Conservation (phyloP, 2,113 vertebrate genomes). For the Spizaetus ornatus region DNA sequence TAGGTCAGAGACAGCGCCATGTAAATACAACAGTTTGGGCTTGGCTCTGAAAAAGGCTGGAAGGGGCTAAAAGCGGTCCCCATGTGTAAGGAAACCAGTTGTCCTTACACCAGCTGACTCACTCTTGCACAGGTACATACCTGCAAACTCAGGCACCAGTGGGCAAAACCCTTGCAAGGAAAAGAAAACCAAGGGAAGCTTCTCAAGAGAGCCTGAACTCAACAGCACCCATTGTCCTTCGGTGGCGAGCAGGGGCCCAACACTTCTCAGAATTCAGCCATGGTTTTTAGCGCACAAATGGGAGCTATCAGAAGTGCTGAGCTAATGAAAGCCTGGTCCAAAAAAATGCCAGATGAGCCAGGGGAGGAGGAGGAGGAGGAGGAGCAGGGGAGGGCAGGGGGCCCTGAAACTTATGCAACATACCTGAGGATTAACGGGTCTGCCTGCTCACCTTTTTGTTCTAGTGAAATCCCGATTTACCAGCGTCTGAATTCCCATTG, state of each 20-base stretch:
- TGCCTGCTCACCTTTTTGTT: background rate
- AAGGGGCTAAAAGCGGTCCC: background rate
- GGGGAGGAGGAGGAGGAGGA: background rate
- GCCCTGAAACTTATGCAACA: background rate
- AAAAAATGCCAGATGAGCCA: background rate
- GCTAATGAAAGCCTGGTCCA: background rate
- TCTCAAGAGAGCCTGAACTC: background rate
- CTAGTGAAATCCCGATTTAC: background rate
- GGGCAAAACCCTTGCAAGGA: background rate
- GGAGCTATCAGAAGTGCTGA: background rate
- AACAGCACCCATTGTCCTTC: background rate
- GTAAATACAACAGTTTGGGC: background rate
- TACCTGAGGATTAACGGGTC: background rate
- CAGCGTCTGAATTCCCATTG: background rate
- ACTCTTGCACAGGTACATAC: too few relatives aligned
- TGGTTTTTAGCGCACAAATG: background rate
- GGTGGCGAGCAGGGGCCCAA: background rate
- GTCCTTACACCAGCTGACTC: background rate
- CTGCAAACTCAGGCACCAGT: background rate
- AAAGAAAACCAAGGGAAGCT: background rate
- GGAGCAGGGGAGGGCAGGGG: too few relatives aligned
- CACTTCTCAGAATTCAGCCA: background rate
- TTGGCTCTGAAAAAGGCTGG: background rate
- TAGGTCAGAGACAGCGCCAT: rapidly evolving
- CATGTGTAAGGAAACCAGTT: background rate